Conservation (phyloP, 2,888 invertebrate genomes). For the Xestia sexstrigata region DNA sequence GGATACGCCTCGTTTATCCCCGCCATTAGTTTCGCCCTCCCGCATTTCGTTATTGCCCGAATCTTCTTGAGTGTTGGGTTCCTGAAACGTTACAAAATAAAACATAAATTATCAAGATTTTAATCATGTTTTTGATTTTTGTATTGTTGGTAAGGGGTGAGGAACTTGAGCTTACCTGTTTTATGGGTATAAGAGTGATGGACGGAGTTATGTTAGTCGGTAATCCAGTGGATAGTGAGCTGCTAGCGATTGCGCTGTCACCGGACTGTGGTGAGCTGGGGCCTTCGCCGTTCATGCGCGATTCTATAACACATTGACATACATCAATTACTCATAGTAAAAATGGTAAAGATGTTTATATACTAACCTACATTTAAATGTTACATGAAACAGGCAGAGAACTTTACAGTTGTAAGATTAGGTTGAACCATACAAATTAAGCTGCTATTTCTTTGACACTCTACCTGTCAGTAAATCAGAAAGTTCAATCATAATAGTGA, state of each 20-base stretch:
- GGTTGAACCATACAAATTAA: not conserved
- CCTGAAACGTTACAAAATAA: conserved; percentile 70
- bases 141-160: not conserved
- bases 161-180: conserved; percentile 90
- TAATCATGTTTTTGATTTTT: not conserved
- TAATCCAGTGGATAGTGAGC: conserved; percentile 91
- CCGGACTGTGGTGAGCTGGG: conserved; percentile 95
- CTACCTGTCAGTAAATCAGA: not conserved
- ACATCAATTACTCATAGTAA: not conserved
- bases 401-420: not conserved
- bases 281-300: conserved; percentile 92
- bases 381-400: not conserved
- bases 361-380: not conserved
- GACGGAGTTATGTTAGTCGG: conserved; percentile 94
- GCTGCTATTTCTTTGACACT: not conserved
- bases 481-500: too few relatives aligned
- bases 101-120: not conserved
- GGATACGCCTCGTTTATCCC: conserved; percentile 89
- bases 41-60: conserved; percentile 76
- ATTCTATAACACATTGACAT: conserved; percentile 71
- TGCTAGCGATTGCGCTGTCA: conserved; percentile 94
- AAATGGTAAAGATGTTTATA: not conserved
- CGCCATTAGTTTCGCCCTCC: conserved; percentile 82
- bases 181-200: conserved; percentile 96
- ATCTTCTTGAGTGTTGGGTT: conserved; percentile 82